These are phyloP conservation scores for Aurelia aurita DNA, from an alignment of 30 jellyfish, hydroid and myxozoan species.

Conservation along the genomic window DNA sequence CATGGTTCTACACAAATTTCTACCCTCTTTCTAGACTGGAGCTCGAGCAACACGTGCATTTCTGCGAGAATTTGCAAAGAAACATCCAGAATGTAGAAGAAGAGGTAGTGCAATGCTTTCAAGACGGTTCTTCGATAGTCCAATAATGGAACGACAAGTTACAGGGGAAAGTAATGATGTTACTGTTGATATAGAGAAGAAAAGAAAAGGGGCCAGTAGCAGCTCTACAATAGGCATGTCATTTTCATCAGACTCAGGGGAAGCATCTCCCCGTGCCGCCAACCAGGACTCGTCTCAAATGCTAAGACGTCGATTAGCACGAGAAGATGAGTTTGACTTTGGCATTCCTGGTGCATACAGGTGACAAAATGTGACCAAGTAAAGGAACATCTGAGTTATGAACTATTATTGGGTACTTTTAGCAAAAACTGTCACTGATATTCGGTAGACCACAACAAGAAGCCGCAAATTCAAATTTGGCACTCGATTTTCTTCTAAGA, in stretches of 20 bases:
- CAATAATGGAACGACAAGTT: neutral
- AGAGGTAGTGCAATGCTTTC: constrained; percentile 97
- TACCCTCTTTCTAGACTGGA: constrained; percentile 96
- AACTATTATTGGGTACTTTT: too few relatives aligned
- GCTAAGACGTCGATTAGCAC: constrained; percentile 32
- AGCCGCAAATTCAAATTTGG: too few relatives aligned
- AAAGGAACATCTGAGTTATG: too few relatives aligned
- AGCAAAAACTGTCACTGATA: too few relatives aligned
- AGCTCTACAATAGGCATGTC: neutral
- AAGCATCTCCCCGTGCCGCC: neutral
- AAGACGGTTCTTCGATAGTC: constrained; percentile 66
- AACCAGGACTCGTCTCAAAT: constrained; percentile 15
- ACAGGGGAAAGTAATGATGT: constrained; percentile 4
- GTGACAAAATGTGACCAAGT: neutral
- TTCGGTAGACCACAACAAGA: too few relatives aligned
- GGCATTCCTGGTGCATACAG: constrained; percentile 63
- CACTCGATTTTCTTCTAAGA: too few relatives aligned
- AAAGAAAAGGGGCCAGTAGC: constrained; percentile 8
- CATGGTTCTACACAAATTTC: too few relatives aligned
- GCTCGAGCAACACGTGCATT: constrained; percentile 97
- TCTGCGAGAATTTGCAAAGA: constrained; percentile 86
- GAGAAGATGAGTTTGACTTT: constrained; percentile 53
- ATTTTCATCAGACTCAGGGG: constrained; percentile 26
- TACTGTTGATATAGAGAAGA: constrained; percentile 10
- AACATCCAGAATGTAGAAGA: constrained; percentile 94